Evolutionary conservation across 2,888 invertebrate species (phyloP).

Genomic region (Julus scanicus): DNA sequence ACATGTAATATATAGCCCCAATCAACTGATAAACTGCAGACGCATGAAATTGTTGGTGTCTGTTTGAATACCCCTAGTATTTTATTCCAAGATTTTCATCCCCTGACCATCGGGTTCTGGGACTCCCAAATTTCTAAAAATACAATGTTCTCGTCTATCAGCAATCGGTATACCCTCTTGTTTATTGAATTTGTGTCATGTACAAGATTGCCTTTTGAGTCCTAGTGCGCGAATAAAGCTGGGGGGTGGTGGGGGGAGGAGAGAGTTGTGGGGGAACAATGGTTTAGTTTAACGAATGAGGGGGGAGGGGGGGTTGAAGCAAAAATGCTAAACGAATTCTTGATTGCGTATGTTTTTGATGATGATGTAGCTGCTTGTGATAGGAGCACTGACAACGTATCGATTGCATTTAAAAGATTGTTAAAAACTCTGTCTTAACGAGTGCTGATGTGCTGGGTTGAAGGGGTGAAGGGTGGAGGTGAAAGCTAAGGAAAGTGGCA

Average conservation of each 20-base stretch:
- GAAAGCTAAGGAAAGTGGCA: constrained; percentile 31
- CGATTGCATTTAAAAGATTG: constrained; percentile 53
- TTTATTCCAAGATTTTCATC: not conserved
- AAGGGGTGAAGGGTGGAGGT: constrained; percentile 47
- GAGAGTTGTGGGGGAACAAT: not conserved
- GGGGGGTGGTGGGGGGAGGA: not conserved
- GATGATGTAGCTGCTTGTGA: not conserved
- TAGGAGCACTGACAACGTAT: constrained; percentile 45
- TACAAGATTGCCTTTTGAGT: constrained; percentile 5
- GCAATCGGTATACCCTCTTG: not conserved
- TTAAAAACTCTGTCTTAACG: constrained; percentile 44
- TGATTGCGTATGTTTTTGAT: constrained; percentile 46
- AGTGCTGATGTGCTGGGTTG: constrained; percentile 18
- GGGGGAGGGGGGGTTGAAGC: not conserved
- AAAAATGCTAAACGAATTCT: constrained; percentile 16
- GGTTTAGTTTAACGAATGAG: constrained; percentile 38
- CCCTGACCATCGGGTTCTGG: not conserved
- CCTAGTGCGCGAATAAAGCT: not conserved
- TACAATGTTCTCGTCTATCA: not conserved
- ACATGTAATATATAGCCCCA: too few species aligned
- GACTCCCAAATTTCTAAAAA: not conserved
- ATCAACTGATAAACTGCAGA: too few species aligned
- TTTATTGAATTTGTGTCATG: constrained; percentile 39
- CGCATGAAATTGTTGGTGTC: too few species aligned
- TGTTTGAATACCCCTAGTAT: too few species aligned